Evolutionary conservation across 1,140 invertebrate species (phyloP), one percentile per base, ranked within the genome.

Genomic region (Ceratitis capitata): DNA sequence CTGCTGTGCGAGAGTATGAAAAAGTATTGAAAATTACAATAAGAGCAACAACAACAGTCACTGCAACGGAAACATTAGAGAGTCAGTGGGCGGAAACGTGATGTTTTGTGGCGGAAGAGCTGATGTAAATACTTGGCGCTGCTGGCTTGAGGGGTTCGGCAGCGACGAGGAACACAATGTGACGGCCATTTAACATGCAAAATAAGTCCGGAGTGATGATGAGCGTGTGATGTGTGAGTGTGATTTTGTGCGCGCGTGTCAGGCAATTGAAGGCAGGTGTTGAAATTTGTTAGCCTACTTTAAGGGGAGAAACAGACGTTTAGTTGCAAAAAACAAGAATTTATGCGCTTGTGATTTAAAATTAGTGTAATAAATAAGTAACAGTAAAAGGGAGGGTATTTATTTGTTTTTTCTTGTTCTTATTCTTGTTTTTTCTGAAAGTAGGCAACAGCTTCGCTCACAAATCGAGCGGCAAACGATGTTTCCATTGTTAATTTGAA

Each of bases 121-220:
- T 69, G 35, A 69, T 26, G 35, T 26, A 56, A 47, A 14, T 14
- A 61, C 26, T 32, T n/a, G n/a, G n/a, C 3, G 29, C 23, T 32
- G 29, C 23, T 32, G n/a, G 58, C n/a, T n/a, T 56, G 9, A 69
- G 26, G 64, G n/a, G n/a, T n/a, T n/a, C n/a, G n/a, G 26, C 64
- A 35, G 14, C 16, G 19, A 69, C 6, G 64, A 69, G 26, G 16
- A 19, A 32, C 64, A 14, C 35, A 69, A 69, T 69, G 19, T 69
- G 64, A 42, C 64, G 64, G 64, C 32, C 64, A 69, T 69, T 69
- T 69, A 42, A 69, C 64, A 69, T 69, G 64, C 64, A 69, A 69
- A 69, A 42, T 42, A 42, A 69, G n/a, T 35, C 16, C 35, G n/a
- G 35, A 69, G 64, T 39, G 32, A 6, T 19, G 64, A 1, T 19